Evolutionary conservation across 2,888 invertebrate species (phyloP).

Genomic region (Limnephilus auricula): DNA sequence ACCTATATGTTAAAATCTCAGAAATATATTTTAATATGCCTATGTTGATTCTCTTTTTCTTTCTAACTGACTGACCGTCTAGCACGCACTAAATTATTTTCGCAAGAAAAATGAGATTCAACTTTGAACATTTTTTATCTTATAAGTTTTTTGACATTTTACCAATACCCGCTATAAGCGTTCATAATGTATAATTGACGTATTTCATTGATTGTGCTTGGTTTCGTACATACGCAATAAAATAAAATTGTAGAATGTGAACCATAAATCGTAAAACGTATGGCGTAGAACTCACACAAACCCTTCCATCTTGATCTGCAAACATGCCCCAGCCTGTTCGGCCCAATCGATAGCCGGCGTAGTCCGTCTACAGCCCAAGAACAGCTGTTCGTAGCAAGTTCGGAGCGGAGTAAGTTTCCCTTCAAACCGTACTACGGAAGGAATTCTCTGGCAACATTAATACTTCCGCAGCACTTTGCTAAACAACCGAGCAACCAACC

Average conservation of each 20-base stretch:
- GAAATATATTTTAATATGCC: background rate
- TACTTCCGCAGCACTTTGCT: background rate
- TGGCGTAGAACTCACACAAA: background rate
- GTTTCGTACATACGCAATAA: background rate
- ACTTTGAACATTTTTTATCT: too few species aligned
- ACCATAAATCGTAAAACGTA: background rate
- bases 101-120: too few species aligned
- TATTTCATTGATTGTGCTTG: background rate
- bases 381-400: constrained; percentile 47
- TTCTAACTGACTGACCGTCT: too few species aligned
- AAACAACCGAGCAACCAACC: too few species aligned
- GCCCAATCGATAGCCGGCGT: constrained; percentile 52
- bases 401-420: constrained; percentile 16
- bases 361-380: constrained; percentile 41
- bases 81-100: too few species aligned
- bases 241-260: too few species aligned
- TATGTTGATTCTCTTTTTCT: too few species aligned
- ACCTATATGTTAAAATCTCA: background rate
- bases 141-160: background rate
- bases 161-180: background rate
- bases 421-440: constrained; percentile 6
- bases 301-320: constrained; percentile 12
- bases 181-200: too few species aligned
- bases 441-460: background rate
- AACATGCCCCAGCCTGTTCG: constrained; percentile 10